Evolutionary conservation across 2,888 invertebrate species (phyloP).

Genomic region (Plutella xylostella): DNA sequence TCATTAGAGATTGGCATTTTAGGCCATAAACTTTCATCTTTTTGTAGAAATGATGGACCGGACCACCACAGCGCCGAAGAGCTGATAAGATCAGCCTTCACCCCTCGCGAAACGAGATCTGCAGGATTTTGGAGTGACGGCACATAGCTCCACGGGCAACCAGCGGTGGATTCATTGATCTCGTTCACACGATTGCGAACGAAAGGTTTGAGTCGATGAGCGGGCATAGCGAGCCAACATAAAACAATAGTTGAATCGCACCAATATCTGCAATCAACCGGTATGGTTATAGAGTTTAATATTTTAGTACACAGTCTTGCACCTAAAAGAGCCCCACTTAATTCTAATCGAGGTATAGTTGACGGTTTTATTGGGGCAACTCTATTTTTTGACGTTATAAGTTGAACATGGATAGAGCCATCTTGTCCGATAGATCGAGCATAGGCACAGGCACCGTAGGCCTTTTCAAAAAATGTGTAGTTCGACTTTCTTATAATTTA

Average conservation of each 20-base stretch:
- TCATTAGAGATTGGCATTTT: too few relatives aligned
- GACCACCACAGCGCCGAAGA: not conserved
- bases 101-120: not conserved
- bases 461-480: constrained; percentile 13
- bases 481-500: not conserved
- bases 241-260: not conserved
- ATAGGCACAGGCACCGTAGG: constrained; percentile 14
- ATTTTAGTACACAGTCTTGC: not conserved
- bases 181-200: not conserved
- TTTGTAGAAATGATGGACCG: not conserved
- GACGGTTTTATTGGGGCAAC: not conserved
- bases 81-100: not conserved
- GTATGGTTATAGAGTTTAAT: not conserved
- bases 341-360: not conserved
- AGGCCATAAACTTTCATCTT: not conserved
- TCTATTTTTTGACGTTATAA: constrained; percentile 3
- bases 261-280: not conserved
- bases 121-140: not conserved
- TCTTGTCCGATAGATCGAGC: not conserved
- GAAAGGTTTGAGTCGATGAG: not conserved
- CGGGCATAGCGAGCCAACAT: not conserved
- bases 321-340: not conserved
- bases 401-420: not conserved
- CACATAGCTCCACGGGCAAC: not conserved
- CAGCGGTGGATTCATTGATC: not conserved